Evolutionary conservation across 2,888 invertebrate species (phyloP).

Genomic region (Drosophila ezoana): DNA sequence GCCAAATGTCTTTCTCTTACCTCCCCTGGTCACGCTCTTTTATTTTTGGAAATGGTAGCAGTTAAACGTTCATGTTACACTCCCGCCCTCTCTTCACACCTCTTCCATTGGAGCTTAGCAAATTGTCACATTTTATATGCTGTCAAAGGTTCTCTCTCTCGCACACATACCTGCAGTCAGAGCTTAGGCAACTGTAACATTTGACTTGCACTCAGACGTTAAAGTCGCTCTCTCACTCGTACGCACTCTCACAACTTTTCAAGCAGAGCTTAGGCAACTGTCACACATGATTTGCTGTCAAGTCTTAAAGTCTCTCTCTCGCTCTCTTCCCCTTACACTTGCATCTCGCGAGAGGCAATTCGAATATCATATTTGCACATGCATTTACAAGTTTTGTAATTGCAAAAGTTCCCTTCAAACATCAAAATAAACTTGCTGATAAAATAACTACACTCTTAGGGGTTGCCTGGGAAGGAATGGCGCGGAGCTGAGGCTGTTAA

Average conservation of each 20-base stretch:
- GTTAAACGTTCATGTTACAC: not conserved
- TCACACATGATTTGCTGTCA: conserved; percentile 2
- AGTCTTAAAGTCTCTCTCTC: conserved; percentile 25
- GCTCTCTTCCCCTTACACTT: not conserved
- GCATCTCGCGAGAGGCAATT: conserved; percentile 4
- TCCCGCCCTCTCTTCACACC: not conserved
- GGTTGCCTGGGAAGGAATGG: too few species aligned
- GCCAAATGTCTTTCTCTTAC: too few species aligned
- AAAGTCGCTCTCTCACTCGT: not conserved
- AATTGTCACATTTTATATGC: not conserved
- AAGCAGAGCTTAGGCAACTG: not conserved
- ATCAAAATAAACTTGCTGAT: conserved; percentile 54
- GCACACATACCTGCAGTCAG: not conserved
- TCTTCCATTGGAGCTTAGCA: not conserved
- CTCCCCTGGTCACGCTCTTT: too few species aligned
- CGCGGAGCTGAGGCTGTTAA: conserved; percentile 15
- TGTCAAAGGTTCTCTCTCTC: not conserved
- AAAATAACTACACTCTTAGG: conserved; percentile 28
- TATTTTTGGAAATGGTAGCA: too few species aligned
- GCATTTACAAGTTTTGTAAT: conserved; percentile 63
- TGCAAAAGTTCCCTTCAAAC: conserved; percentile 63
- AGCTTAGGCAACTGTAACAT: not conserved
- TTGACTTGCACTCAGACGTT: not conserved
- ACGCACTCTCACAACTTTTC: not conserved
- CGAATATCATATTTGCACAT: conserved; percentile 39